Percentiles rank a stretch among this genome's conserved stretches.
Evolutionary conservation across 2,888 invertebrate species (phyloP).

Genomic region (Trichogramma evanescens): DNA sequence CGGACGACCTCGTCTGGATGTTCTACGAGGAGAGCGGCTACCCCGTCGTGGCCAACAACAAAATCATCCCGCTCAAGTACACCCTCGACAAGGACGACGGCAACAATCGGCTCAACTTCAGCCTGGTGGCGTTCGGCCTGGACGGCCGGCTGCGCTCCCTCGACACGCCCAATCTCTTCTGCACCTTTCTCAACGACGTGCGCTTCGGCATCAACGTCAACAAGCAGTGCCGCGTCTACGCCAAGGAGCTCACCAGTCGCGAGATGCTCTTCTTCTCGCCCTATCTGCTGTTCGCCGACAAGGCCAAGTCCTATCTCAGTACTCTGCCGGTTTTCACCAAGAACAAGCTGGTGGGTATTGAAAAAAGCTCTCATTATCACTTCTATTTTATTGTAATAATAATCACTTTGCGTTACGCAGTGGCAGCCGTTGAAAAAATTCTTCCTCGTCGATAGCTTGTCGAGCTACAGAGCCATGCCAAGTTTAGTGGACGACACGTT

Average conservation of each 20-base stretch:
- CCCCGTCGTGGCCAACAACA: constrained; percentile 42
- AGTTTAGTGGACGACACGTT: constrained; percentile 27
- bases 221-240: constrained; percentile 39
- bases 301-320: constrained; percentile 47
- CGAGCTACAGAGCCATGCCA: constrained; percentile 39
- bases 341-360: constrained; percentile 28
- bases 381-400: neutral
- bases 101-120: constrained; percentile 46
- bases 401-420: constrained; percentile 29
- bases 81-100: constrained; percentile 43
- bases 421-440: constrained; percentile 65
- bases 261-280: constrained; percentile 52
- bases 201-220: constrained; percentile 46
- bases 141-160: constrained; percentile 46
- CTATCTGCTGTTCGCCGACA: constrained; percentile 49
- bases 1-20: constrained; percentile 40
- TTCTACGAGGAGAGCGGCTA: constrained; percentile 51
- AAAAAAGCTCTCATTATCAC: constrained; percentile 1
- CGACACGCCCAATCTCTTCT: constrained; percentile 35
- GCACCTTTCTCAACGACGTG: constrained; percentile 38
- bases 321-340: constrained; percentile 53
- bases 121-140: constrained; percentile 43
- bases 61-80: constrained; percentile 47
- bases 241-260: constrained; percentile 40
- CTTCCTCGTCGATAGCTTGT: constrained; percentile 59